Conservation (phyloP, 2,113 vertebrate species). For the Solea solea region DNA sequence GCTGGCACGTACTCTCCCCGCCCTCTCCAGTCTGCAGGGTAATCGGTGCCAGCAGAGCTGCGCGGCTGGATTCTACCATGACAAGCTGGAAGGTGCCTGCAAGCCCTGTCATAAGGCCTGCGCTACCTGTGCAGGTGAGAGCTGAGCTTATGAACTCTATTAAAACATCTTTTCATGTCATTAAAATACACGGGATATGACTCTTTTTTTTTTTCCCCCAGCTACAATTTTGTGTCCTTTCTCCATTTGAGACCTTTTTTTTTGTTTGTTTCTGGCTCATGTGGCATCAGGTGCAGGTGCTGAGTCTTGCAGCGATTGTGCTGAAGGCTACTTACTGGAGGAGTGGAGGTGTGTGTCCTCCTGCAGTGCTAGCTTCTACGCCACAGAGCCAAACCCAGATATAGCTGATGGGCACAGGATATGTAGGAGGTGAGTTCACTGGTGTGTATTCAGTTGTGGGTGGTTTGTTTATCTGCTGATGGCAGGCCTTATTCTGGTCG, state of each 20-base stretch:
- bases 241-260: background rate
- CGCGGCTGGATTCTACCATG: constrained; percentile 85
- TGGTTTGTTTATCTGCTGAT: constrained; percentile 74
- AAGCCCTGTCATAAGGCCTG: constrained; percentile 89
- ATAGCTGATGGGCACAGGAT: constrained; percentile 75
- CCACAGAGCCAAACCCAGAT: constrained; percentile 80
- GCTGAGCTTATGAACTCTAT: background rate
- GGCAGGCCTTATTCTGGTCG: constrained; percentile 59
- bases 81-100: constrained; percentile 82
- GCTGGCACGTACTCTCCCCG: constrained; percentile 56
- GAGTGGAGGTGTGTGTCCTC: constrained; percentile 90
- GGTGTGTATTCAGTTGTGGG: constrained; percentile 74
- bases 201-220: too few relatives aligned
- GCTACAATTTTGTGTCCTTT: background rate
- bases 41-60: constrained; percentile 87
- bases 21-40: constrained; percentile 85
- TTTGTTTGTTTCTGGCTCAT: constrained; percentile 6
- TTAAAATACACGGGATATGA: background rate
- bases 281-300: constrained; percentile 84
- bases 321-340: constrained; percentile 89
- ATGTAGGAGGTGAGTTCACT: constrained; percentile 89
- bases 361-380: constrained; percentile 89
- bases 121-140: constrained; percentile 91
- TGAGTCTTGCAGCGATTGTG: constrained; percentile 88
- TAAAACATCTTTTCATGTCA: background rate